A percentile compares a stretch with the other conserved stretches of the same genome.
These are phyloP conservation scores for Copidosoma floridanum DNA, from an alignment of 1,140 invertebrate species.

Conservation along the genomic window DNA sequence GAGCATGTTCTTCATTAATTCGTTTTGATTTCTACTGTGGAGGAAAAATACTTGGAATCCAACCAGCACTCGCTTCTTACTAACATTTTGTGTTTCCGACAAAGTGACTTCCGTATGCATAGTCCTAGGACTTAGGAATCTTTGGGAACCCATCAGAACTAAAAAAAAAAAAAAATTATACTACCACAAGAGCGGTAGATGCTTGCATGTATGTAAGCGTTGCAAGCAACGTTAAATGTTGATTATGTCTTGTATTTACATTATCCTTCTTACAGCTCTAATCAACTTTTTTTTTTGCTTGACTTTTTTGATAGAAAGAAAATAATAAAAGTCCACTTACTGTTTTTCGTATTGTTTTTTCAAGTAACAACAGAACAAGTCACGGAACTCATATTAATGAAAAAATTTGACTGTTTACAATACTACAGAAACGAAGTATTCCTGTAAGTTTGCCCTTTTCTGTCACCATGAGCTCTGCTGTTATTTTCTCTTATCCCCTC, in stretches of 20 bases:
- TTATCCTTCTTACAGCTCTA: not conserved
- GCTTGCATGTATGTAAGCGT: not conserved
- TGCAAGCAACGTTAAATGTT: too few relatives aligned
- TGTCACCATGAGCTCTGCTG: too few relatives aligned
- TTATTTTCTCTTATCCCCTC: too few relatives aligned
- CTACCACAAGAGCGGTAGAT: too few relatives aligned
- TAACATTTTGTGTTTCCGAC: not conserved
- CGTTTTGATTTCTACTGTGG: too few relatives aligned
- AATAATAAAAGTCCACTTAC: not conserved
- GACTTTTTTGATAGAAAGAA: not conserved
- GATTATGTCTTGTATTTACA: not conserved
- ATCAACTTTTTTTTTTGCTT: not conserved
- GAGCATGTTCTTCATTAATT: too few relatives aligned
- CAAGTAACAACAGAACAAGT: not conserved
- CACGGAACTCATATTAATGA: not conserved
- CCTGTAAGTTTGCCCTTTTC: too few relatives aligned
- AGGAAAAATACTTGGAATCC: too few relatives aligned
- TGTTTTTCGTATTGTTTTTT: not conserved
- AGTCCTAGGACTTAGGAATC: not conserved
- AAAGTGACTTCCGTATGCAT: not conserved
- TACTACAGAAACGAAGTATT: too few relatives aligned
- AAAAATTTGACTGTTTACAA: not conserved
- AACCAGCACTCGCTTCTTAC: too few relatives aligned
- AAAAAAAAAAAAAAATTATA: not conserved
- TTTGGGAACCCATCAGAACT: not conserved